These are phyloP conservation scores for Ascidia mentula DNA, from an alignment of 23 tunicate genomes.

Conservation along the genomic window DNA sequence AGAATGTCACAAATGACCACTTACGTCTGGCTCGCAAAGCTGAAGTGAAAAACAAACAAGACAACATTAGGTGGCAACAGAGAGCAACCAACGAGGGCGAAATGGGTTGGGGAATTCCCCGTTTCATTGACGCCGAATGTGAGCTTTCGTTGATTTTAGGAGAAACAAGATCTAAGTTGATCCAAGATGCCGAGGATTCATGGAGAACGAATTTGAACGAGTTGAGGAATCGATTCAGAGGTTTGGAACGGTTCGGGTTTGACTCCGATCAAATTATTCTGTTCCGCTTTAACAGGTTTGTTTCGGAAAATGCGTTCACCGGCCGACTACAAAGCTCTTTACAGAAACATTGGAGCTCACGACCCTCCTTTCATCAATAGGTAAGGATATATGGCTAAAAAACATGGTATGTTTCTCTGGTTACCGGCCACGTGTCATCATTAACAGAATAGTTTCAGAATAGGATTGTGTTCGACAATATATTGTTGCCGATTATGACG, in stretches of 20 bases:
- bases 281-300: neutral
- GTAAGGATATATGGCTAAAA: too few species aligned
- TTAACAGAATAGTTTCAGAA: too few species aligned
- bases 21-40: neutral
- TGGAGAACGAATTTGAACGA: neutral
- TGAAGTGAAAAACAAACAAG: slow-evolving; percentile 30
- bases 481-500: neutral
- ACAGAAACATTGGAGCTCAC: neutral
- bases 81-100: slow-evolving; percentile 16
- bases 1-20: slow-evolving; percentile 5
- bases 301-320: neutral
- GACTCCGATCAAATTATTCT: neutral
- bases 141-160: neutral
- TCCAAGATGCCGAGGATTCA: neutral
- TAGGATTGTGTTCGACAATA: too few species aligned
- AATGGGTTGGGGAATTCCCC: slow-evolving; percentile 31
- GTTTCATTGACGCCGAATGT: slow-evolving; percentile 25
- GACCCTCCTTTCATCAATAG: neutral
- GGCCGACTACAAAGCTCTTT: neutral
- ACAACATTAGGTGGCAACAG: slow-evolving; percentile 31
- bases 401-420: too few species aligned
- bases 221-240: neutral
- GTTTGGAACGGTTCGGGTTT: neutral
- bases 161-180: neutral
- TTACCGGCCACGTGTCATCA: too few species aligned